Evolutionary conservation across 2,888 invertebrate species (phyloP).

Genomic region (Panorpa germanica): DNA sequence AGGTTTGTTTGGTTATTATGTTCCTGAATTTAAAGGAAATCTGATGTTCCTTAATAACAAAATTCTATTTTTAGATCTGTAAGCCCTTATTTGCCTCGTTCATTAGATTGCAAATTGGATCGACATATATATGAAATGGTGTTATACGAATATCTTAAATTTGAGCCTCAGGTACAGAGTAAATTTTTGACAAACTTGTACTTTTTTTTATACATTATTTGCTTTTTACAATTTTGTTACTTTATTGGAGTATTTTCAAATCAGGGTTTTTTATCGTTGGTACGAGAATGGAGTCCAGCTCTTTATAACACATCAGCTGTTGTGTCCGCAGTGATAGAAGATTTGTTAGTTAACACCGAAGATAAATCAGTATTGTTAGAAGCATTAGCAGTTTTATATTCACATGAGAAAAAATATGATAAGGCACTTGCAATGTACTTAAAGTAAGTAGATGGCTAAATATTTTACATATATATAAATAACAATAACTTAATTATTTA

Average conservation of each 20-base stretch:
- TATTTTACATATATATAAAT: background rate
- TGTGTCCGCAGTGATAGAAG: conserved; percentile 70
- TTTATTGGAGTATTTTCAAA: conserved; percentile 14
- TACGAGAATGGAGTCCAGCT: conserved; percentile 75
- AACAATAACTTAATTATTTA: conserved; percentile 6
- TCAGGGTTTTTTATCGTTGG: conserved; percentile 59
- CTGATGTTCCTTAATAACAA: background rate
- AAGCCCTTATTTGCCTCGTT: conserved; percentile 61
- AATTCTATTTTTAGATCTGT: conserved; percentile 32
- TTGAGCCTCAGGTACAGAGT: conserved; percentile 54
- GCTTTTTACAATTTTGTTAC: conserved; percentile 2
- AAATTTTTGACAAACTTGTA: too few relatives aligned
- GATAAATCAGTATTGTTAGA: conserved; percentile 62
- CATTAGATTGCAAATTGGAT: conserved; percentile 49
- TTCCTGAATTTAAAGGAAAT: background rate
- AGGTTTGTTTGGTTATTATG: conserved; percentile 20
- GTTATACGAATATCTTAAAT: conserved; percentile 74
- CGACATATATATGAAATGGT: conserved; percentile 88
- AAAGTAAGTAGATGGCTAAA: conserved; percentile 31
- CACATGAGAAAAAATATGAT: conserved; percentile 73
- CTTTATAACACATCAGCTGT: conserved; percentile 71
- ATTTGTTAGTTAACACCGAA: conserved; percentile 46
- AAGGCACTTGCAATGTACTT: conserved; percentile 83
- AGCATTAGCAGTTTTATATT: conserved; percentile 76
- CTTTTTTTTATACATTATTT: too few relatives aligned